Conservation (phyloP, 2,113 vertebrate genomes). For the Bubo bubo region DNA sequence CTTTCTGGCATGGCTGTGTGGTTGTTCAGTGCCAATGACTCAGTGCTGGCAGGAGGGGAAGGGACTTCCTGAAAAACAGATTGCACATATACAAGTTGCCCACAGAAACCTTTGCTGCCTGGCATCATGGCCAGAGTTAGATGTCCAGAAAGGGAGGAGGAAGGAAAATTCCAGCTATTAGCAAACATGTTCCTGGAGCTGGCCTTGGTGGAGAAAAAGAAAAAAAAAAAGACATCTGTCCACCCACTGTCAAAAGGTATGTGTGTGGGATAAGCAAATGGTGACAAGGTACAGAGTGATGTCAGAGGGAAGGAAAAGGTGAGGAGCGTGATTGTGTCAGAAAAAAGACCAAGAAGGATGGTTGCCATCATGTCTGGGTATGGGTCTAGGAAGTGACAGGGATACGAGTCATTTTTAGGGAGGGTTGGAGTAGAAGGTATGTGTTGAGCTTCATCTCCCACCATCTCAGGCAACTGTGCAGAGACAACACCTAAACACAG, state of each 20-base stretch:
- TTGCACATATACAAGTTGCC: background rate
- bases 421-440: rapidly evolving
- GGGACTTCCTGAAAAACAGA: slow-evolving; percentile 27
- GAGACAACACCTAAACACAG: background rate
- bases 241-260: background rate
- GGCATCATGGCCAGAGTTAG: background rate
- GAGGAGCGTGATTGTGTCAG: background rate
- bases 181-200: background rate
- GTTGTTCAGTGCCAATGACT: slow-evolving; percentile 12
- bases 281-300: background rate
- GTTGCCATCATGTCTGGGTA: background rate
- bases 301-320: background rate
- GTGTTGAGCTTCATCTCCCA: background rate
- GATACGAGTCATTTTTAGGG: background rate
- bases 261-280: background rate
- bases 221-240: background rate
- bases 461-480: background rate
- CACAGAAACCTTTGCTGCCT: background rate
- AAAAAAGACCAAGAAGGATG: background rate
- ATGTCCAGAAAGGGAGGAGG: background rate
- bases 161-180: background rate
- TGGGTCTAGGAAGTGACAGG: background rate
- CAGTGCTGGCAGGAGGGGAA: slow-evolving; percentile 17
- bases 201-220: background rate
- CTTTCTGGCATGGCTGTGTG: background rate